A percentile compares a stretch with the other conserved stretches of the same genome.
Evolutionary conservation across 2,113 vertebrate species (phyloP).

Genomic region (Colaptes auratus): DNA sequence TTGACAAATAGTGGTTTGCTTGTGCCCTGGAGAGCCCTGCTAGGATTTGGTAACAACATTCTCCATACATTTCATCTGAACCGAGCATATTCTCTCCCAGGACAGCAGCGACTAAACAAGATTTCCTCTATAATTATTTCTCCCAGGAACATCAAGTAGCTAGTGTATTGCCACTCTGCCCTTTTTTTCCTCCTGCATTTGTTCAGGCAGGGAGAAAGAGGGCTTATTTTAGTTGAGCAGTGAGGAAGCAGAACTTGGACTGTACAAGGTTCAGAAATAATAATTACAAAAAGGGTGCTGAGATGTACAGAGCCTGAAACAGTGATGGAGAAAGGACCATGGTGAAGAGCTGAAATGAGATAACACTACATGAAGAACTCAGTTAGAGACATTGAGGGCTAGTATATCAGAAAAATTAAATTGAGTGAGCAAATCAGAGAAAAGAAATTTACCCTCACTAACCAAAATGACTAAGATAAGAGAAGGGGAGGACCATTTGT

Average conservation of each 20-base stretch:
- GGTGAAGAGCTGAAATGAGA: slow-evolving; percentile 4
- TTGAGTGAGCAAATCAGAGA: neutral
- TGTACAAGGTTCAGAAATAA: neutral
- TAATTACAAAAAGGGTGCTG: slow-evolving; percentile 1
- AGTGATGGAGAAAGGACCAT: neutral
- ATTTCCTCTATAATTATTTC: slow-evolving; percentile 40
- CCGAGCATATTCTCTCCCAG: neutral
- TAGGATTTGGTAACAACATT: neutral
- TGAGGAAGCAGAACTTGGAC: neutral
- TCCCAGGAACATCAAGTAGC: slow-evolving; percentile 1
- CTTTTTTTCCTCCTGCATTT: slow-evolving; percentile 23
- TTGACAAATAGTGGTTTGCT: slow-evolving; percentile 12
- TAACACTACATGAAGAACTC: neutral
- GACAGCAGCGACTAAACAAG: neutral
- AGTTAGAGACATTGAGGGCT: neutral
- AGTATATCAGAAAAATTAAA: neutral
- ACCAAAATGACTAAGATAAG: neutral
- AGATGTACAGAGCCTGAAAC: neutral
- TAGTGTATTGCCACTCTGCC: neutral
- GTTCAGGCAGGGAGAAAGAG: neutral
- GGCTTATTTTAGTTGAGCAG: neutral
- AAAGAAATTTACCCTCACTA: neutral
- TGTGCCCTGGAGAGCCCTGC: neutral
- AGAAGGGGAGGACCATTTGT: neutral
- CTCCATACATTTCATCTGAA: slow-evolving; percentile 19